Base-by-base conservation (phyloP, 2,113 vertebrate species). In the Tetrao urogallus region DNA sequence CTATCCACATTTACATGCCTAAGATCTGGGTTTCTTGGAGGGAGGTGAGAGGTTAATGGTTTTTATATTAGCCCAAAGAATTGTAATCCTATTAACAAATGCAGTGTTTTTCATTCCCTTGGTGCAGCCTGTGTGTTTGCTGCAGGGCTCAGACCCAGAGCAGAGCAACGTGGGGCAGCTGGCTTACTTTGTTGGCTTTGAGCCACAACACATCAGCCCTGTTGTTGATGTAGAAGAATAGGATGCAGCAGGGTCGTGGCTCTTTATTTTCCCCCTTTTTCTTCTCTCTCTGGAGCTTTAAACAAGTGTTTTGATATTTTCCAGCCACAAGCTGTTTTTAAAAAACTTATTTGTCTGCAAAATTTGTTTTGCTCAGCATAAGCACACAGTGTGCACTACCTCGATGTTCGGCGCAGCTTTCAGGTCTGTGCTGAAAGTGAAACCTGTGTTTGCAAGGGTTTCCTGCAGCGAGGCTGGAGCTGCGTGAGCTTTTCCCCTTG, bases 181-280 rank as follows among this genome's bases (percentile, higher is more conserved):
- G 92, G 64, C 82, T 50, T 65, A 30, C 94, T 97, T 75, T 82
- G 36, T 79, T 97, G 97, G 97, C 95, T 2, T 13, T 0, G 0
- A 21, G 87, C 96, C 90, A 91, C 1, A 22, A 87, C 82, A 89
- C 94, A 95, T 97, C 92, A 75, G 91, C 94, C 77, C 82, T 89
- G 84, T 95, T 96, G 87, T 94, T 96, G 95, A 88, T 88, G 70
- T 71, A 45, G 83, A 87, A 96, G 93, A 82, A 93, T 90, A 96
- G 83, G 97, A 97, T 96, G 95, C 93, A 84, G 81, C 85, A 72
- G 80, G 88, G 89, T 92, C 28, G 32, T 88, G 93, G 72, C 72
- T 83, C 12, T 1, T 57, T n/a, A 43, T 71, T 64, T 57, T 28
- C 14, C 42, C 42, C 16, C 38, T 13, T 92, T 83, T 89, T 88